Evolutionary conservation across 2,797 vertebrate species (phyloP).

Genomic region (Tokudaia tokunoshimensis): DNA sequence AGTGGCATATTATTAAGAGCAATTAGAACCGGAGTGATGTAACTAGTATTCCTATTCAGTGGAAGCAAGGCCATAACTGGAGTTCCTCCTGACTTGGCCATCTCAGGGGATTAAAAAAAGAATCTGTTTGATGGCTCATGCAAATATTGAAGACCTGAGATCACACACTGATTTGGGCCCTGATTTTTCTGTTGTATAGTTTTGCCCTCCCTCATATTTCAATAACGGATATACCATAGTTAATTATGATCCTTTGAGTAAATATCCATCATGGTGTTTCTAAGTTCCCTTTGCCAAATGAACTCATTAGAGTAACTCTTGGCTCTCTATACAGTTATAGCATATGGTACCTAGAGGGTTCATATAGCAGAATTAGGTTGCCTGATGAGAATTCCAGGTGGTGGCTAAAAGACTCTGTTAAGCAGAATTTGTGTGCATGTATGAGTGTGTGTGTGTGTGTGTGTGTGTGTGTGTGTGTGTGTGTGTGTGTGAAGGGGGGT

Average conservation of each 20-base stretch:
- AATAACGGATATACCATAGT: slow-evolving; percentile 57
- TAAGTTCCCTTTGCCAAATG: slow-evolving; percentile 78
- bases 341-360: slow-evolving; percentile 31
- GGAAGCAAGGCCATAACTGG: slow-evolving; percentile 3
- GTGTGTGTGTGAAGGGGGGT: neutral
- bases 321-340: slow-evolving; percentile 70
- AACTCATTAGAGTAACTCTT: slow-evolving; percentile 78
- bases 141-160: slow-evolving; percentile 18
- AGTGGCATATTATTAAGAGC: slow-evolving; percentile 66
- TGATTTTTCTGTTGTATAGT: slow-evolving; percentile 50
- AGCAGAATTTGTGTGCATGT: neutral
- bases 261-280: slow-evolving; percentile 71
- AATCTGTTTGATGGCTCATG: neutral
- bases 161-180: neutral
- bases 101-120: neutral
- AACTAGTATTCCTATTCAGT: neutral
- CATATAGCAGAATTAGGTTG: slow-evolving; percentile 52
- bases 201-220: slow-evolving; percentile 59
- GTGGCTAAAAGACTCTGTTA: slow-evolving; percentile 43
- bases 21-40: slow-evolving; percentile 64
- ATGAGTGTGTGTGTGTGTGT: neutral
- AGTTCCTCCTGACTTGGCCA: neutral
- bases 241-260: slow-evolving; percentile 71
- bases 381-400: slow-evolving; percentile 76
- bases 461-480: neutral